Base-by-base conservation (phyloP, 35 echinoderm and acorn worm genomes). In the Ptychodera flava region DNA sequence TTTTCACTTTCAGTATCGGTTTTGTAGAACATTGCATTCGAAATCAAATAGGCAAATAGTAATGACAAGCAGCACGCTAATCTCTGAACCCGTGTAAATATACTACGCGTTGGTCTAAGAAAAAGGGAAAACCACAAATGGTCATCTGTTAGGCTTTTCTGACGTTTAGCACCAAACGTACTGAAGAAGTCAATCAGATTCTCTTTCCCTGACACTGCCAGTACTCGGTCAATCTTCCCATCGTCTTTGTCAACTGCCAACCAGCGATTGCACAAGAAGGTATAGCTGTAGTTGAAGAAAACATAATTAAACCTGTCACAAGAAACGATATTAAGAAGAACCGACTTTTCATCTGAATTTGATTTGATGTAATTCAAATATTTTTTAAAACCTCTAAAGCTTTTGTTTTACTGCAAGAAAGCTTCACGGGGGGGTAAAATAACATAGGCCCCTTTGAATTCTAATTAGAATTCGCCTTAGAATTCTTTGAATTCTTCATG, bases 211-310 rank as follows among this genome's bases (percentile, higher is more conserved):
- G 91, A 86, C 12, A 92, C 87, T 15, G 87, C 81, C 15, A 92
- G 10, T 15, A 88, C 52, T 30, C 91, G 87, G 38, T 92, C 91
- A 29, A 92, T 78, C 28, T 53, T 77, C 80, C 91, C 91, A 79
- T 92, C 91, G 16, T 88, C 91, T 35, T 92, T 76, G 31, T 92
- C 91, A 16, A 92, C 91, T 33, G 91, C 91, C 1, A 92, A 52
- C 91, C 91, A 92, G 6, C 87, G 81, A 16, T 92, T 87, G 81
- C 91, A 92, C 33, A 92, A 77, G 82, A 92, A 92, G 82, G 78
- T 88, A 78, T 84, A 92, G 37, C 91, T 92, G 45, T 64, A 64
- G 45, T n/a, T 64, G 45, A 6, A 64, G 45, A 53, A 30, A 76
- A 84, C 77, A 36, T n/a, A 64, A 64, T 64, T 64, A 12, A 64